A percentile compares a stretch with the other conserved stretches of the same genome.
phyloP scores from a whole-genome alignment of 2,888 invertebrate species.

The Selenia dentaria region DNA sequence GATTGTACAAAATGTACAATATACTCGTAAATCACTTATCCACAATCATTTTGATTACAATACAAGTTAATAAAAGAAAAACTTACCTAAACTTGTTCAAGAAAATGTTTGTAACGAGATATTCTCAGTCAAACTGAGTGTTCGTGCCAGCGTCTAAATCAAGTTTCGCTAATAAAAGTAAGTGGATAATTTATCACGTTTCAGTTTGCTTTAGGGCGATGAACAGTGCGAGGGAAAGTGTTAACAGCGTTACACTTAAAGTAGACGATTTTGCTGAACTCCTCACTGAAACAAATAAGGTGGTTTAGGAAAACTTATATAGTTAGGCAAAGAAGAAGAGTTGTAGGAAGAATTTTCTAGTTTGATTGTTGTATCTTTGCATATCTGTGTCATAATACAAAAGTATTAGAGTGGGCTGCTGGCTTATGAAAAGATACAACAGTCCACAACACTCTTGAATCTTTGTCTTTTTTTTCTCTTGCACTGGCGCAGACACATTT shows the following conservation, averaged over 20 bases:
- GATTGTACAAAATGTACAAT: too few relatives aligned
- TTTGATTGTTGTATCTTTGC: too few relatives aligned
- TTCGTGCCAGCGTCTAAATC: constrained; percentile 52
- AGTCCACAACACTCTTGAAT: too few relatives aligned
- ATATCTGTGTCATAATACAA: too few relatives aligned
- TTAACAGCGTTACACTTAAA: constrained; percentile 71
- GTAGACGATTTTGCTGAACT: constrained; percentile 63
- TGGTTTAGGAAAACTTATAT: constrained; percentile 38
- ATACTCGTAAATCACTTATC: too few relatives aligned
- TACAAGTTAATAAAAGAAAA: neutral
- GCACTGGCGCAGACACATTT: too few relatives aligned
- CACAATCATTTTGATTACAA: too few relatives aligned
- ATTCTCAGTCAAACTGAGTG: constrained; percentile 35
- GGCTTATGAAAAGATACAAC: too few relatives aligned
- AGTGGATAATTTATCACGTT: constrained; percentile 78
- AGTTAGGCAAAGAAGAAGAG: neutral
- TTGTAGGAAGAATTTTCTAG: too few relatives aligned
- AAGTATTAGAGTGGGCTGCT: too few relatives aligned
- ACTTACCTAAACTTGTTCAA: constrained; percentile 5
- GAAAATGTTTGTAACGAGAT: constrained; percentile 20
- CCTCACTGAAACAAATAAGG: constrained; percentile 75
- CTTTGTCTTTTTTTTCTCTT: too few relatives aligned
- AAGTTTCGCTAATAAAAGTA: constrained; percentile 64
- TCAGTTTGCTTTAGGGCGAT: constrained; percentile 65
- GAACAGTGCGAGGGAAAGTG: constrained; percentile 64